Evolutionary conservation across 2,888 invertebrate species (phyloP).

Genomic region (Thera britannica): DNA sequence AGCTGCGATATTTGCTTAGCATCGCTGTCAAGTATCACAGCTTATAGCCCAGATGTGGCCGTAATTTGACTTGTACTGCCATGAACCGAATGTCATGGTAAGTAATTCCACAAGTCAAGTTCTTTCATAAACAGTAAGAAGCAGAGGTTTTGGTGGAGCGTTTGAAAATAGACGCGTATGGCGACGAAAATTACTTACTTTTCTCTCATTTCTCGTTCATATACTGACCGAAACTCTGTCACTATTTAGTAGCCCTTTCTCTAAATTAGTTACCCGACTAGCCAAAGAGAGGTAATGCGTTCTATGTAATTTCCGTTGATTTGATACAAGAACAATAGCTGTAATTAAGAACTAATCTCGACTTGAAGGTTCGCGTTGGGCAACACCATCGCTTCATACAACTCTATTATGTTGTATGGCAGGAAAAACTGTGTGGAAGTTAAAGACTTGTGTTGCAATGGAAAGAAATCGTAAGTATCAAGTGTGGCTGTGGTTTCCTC

Average conservation of each 20-base stretch:
- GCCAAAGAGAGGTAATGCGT: conserved; percentile 20
- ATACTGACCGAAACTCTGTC: conserved; percentile 31
- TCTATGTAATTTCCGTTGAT: conserved; percentile 49
- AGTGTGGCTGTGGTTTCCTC: neutral
- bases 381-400: conserved; percentile 41
- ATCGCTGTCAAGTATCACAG: too few species aligned
- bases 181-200: conserved; percentile 19
- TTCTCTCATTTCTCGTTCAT: conserved; percentile 24
- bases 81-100: too few species aligned
- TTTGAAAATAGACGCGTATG: too few species aligned
- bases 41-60: too few species aligned
- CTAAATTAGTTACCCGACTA: conserved; percentile 31
- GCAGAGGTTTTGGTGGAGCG: too few species aligned
- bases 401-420: conserved; percentile 23
- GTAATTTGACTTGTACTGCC: too few species aligned
- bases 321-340: conserved; percentile 53
- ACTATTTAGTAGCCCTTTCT: conserved; percentile 44
- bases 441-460: conserved; percentile 31
- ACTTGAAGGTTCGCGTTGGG: conserved; percentile 50
- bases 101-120: too few species aligned
- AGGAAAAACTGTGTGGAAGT: conserved; percentile 36
- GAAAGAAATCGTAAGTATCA: conserved; percentile 8
- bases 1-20: too few species aligned
- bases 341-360: conserved; percentile 56
- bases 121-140: too few species aligned